Conservation (phyloP, 2,888 invertebrate species). For the Sesia bembeciformis region DNA sequence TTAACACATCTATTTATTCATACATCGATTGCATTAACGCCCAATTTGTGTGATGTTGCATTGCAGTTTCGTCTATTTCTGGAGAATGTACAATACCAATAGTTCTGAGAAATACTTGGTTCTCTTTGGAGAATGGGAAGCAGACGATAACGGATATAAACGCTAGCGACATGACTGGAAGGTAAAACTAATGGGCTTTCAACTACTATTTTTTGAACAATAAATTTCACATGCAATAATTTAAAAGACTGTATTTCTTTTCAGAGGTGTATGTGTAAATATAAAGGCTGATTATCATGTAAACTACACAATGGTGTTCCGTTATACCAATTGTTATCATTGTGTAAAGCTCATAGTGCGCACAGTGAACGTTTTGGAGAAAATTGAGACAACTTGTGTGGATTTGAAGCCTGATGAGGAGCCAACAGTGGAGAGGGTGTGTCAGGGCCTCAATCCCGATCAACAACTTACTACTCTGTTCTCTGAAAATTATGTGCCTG, state of each 20-base stretch:
- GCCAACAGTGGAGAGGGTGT: constrained; percentile 85
- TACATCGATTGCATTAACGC: constrained; percentile 38
- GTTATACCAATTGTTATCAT: constrained; percentile 81
- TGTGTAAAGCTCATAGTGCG: constrained; percentile 90
- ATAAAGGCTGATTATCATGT: constrained; percentile 83
- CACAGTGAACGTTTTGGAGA: constrained; percentile 91
- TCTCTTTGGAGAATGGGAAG: constrained; percentile 90
- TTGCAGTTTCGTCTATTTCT: constrained; percentile 42
- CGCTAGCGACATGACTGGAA: constrained; percentile 83
- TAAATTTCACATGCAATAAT: not conserved
- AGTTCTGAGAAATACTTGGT: constrained; percentile 90
- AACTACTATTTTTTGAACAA: not conserved
- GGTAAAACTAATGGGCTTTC: constrained; percentile 27
- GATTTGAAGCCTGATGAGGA: constrained; percentile 76
- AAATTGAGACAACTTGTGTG: constrained; percentile 89
- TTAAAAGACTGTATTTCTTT: constrained; percentile 9
- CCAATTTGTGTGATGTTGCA: constrained; percentile 21
- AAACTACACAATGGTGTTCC: constrained; percentile 90
- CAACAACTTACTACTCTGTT: constrained; percentile 90
- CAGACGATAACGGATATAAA: constrained; percentile 90
- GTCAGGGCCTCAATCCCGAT: constrained; percentile 81
- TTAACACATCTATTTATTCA: constrained; percentile 11
- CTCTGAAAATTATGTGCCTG: constrained; percentile 90
- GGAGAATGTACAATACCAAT: constrained; percentile 82
- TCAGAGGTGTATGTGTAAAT: constrained; percentile 81